Evolutionary conservation across 2,888 invertebrate species (phyloP).

Genomic region (Erynnis tages): DNA sequence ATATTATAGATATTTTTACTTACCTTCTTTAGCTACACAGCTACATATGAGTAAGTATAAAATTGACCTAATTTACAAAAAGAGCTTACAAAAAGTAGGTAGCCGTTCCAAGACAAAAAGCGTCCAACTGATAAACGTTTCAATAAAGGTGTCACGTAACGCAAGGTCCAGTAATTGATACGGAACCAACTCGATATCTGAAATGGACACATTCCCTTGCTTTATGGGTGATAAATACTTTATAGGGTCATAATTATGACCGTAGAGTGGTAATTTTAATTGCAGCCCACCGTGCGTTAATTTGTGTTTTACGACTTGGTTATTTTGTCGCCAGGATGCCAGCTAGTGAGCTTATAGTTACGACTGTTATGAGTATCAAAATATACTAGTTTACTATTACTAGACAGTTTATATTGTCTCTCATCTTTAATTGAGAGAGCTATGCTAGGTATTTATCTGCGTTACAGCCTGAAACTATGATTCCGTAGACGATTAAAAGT

Average conservation of each 20-base stretch:
- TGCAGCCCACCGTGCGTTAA: constrained; percentile 67
- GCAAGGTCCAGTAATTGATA: constrained; percentile 42
- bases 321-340: constrained; percentile 43
- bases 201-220: constrained; percentile 56
- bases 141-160: constrained; percentile 30
- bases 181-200: constrained; percentile 39
- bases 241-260: constrained; percentile 53
- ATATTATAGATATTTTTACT: too few relatives aligned
- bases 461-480: too few relatives aligned
- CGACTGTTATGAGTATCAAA: too few relatives aligned
- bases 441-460: too few relatives aligned
- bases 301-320: constrained; percentile 54
- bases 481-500: too few relatives aligned
- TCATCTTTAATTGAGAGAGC: too few relatives aligned
- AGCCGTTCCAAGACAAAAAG: neutral
- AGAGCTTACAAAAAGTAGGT: neutral
- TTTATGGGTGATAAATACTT: constrained; percentile 60
- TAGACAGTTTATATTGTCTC: too few relatives aligned
- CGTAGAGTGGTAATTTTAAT: constrained; percentile 65
- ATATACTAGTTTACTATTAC: too few relatives aligned
- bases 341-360: neutral
- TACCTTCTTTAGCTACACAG: too few relatives aligned
- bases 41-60: too few relatives aligned
- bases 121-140: constrained; percentile 18
- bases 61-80: too few relatives aligned